Conservation (phyloP, 1,140 invertebrate species). For the fruit fly (Drosophila melanogaster) region DNA sequence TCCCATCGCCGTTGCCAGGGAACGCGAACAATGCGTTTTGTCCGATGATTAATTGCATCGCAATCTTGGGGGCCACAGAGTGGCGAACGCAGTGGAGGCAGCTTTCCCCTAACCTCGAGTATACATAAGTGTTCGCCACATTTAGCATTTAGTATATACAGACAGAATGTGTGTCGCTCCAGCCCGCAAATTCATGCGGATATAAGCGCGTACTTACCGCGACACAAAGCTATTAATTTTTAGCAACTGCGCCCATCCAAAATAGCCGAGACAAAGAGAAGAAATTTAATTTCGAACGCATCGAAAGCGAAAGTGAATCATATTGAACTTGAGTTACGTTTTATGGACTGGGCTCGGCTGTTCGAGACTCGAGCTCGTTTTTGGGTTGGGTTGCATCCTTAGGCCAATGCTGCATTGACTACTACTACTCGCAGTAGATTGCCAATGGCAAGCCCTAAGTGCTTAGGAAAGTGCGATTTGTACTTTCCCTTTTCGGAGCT, state of each 20-base stretch:
- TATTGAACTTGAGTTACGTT: constrained; percentile 47
- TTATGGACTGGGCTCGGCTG: constrained; percentile 30
- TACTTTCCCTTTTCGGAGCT: constrained; percentile 71
- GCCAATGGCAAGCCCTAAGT: constrained; percentile 34
- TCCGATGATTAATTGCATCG: constrained; percentile 80
- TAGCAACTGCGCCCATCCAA: constrained; percentile 54
- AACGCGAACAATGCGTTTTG: constrained; percentile 78
- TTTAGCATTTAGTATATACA: background rate
- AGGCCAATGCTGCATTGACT: constrained; percentile 22
- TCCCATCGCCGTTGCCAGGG: constrained; percentile 12
- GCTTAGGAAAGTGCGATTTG: constrained; percentile 67
- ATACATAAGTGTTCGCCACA: constrained; percentile 6
- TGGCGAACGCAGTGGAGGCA: constrained; percentile 33
- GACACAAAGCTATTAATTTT: constrained; percentile 79
- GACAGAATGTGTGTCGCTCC: constrained; percentile 64
- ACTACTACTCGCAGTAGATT: constrained; percentile 8
- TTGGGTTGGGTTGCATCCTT: constrained; percentile 57
- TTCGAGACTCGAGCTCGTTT: constrained; percentile 1
- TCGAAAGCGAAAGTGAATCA: constrained; percentile 69
- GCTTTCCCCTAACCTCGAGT: constrained; percentile 71
- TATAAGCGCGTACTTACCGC: constrained; percentile 55
- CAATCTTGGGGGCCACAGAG: constrained; percentile 76
- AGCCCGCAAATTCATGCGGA: constrained; percentile 48
- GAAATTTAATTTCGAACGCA: constrained; percentile 55
- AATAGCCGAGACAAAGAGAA: constrained; percentile 41